Evolutionary conservation across 2,113 vertebrate species (phyloP), one percentile per base, ranked within the genome.

Genomic region (Dunckerocampus dactyliophorus): DNA sequence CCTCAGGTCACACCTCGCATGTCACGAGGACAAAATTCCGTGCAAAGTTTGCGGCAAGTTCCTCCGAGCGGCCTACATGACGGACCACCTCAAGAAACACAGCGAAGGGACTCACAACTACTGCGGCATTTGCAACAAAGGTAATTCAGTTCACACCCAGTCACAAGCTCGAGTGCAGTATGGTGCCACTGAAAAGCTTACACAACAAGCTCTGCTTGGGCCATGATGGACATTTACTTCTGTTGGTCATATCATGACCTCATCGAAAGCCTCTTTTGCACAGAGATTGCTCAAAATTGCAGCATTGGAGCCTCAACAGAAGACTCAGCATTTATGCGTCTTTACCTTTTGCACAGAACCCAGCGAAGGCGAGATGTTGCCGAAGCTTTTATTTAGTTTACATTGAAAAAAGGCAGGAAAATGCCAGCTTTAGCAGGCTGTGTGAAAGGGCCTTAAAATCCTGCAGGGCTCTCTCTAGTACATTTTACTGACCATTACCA

Each of bases 21-120:
- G 97, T 80, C 97, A 99, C 1, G 96, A 99, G 76, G 96, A 98
- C 88, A 99, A 99, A 87, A 97, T 99, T 63, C 97, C 97, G 2
- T 99, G 97, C 88, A 96, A 98, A 89, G 95, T 99, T 85, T 99
- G 97, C 61, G 97, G 97, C 70, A 99, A 99, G 89, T 98, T 95
- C 84, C 77, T 99, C 84, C 77, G 96, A 69, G 97, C 97, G 34
- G 97, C 96, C 0, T 99, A 99, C 78, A 98, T 99, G 96, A 95
- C 96, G 0, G 96, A 98, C 88, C 97, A 99, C 82, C 88, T 99
- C 84, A 99, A 99, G 90, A 98, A 98, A 84, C 97, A 99, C 83
- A 98, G 94, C 3, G 96, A 99, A 92, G 95, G 95, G 82, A 94
- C 96, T 77, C 94, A 95, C 85, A 99, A 97, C 90, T 98, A 96